Percentiles rank a stretch among this genome's conserved stretches.
These are phyloP conservation scores for Ennomos erosarius DNA, from an alignment of 2,888 invertebrate species.

Conservation along the genomic window DNA sequence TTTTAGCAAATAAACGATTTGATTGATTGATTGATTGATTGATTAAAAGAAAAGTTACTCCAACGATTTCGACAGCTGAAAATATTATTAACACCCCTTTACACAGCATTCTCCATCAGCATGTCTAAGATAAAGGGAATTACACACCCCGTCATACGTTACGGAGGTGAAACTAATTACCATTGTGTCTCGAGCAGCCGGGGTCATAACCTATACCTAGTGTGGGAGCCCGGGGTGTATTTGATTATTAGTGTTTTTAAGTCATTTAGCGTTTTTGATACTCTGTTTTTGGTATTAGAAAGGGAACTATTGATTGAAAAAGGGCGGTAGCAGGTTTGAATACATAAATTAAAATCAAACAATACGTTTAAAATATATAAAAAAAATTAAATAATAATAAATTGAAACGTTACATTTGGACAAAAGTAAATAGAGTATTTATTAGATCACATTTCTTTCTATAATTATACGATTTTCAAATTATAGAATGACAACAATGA, in stretches of 20 bases:
- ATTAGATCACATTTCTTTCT: too few species aligned
- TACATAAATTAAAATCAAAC: too few species aligned
- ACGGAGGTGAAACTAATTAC: constrained; percentile 27
- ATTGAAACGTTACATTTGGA: too few species aligned
- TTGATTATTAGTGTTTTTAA: constrained; percentile 1
- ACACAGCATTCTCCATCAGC: constrained; percentile 7
- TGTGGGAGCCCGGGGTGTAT: constrained; percentile 2
- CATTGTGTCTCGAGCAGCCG: constrained; percentile 24
- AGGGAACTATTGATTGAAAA: too few species aligned
- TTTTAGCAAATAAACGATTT: too few species aligned
- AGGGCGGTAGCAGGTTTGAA: too few species aligned
- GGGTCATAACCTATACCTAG: constrained; percentile 10
- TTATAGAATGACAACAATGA: too few species aligned
- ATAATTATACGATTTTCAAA: too few species aligned
- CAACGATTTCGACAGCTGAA: background rate
- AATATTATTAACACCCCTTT: constrained; percentile 2
- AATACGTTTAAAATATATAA: too few species aligned
- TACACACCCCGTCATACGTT: constrained; percentile 14
- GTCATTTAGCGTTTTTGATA: background rate
- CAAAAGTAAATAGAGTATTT: too few species aligned
- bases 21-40: too few species aligned
- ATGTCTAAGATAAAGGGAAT: constrained; percentile 21
- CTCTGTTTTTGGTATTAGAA: background rate
- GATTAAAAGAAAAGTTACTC: background rate
- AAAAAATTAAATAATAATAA: too few species aligned